Conservation (phyloP, 2,113 vertebrate species). For the Chlamydotis undulata region DNA sequence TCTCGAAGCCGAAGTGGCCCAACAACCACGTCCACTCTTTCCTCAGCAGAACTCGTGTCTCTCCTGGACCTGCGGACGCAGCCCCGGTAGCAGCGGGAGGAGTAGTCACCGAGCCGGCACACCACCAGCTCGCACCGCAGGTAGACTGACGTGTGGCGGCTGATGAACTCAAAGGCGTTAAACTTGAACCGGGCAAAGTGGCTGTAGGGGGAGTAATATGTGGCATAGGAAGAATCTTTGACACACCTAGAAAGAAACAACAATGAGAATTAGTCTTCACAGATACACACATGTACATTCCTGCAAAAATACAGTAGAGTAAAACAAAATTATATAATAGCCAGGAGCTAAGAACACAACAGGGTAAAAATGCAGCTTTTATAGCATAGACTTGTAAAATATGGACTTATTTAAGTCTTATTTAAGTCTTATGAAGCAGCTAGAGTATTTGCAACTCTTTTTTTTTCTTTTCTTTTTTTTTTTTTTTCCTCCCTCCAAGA, state of each 20-base stretch:
- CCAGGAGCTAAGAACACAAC: accelerated
- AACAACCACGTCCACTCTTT: constrained; percentile 30
- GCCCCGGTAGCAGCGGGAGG: constrained; percentile 70
- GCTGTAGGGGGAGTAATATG: not conserved
- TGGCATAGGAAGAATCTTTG: constrained; percentile 61
- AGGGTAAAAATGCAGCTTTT: not conserved
- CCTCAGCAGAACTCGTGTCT: constrained; percentile 25
- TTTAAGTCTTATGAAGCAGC: not conserved
- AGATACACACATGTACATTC: accelerated
- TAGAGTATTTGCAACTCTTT: not conserved
- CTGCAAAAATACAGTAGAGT: not conserved
- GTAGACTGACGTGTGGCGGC: constrained; percentile 50
- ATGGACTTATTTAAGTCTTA: not conserved
- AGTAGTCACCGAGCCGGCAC: constrained; percentile 42
- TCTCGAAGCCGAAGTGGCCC: constrained; percentile 63
- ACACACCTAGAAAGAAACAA: constrained; percentile 40
- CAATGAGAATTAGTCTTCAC: not conserved
- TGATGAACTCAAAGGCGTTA: constrained; percentile 73
- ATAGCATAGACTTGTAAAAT: not conserved
- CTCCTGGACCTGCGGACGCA: constrained; percentile 61
- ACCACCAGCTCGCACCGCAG: constrained; percentile 73
- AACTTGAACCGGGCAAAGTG: constrained; percentile 63
- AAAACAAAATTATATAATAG: not conserved
- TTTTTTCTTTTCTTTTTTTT: not conserved
- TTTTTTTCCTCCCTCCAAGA: not conserved